phyloP scores from a whole-genome alignment of 2,888 invertebrate species.

The Hydropsyche betteni region DNA sequence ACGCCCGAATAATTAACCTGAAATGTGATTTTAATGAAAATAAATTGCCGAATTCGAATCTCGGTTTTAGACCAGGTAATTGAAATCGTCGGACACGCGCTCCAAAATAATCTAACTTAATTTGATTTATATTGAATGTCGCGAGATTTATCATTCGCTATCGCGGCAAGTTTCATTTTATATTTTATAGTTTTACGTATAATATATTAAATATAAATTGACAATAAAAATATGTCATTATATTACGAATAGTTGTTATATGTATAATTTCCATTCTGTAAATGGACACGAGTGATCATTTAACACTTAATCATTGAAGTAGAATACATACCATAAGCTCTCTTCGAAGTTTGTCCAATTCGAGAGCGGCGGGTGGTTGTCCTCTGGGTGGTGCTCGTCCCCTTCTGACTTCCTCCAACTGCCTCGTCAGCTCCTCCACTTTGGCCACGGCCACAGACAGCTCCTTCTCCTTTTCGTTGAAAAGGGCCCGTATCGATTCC shows the following conservation, averaged over 20 bases:
- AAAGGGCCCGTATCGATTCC: constrained; percentile 93
- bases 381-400: constrained; percentile 71
- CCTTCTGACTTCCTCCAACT: constrained; percentile 89
- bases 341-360: constrained; percentile 90
- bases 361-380: constrained; percentile 79
- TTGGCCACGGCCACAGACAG: constrained; percentile 95
- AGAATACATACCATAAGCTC: constrained; percentile 82
- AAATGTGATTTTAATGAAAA: constrained; percentile 22
- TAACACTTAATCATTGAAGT: no score
- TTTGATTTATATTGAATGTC: no score
- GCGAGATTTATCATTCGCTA: no score
- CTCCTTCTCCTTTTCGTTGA: constrained; percentile 98
- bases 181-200: no score
- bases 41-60: not conserved
- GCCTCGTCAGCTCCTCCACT: constrained; percentile 94
- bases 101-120: not conserved
- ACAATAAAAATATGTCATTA: no score
- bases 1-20: constrained; percentile 16
- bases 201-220: no score
- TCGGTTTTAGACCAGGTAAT: not conserved
- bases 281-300: no score
- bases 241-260: no score
- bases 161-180: no score
- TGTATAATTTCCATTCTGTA: no score
- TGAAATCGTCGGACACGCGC: not conserved